Percentiles rank a stretch among this genome's conserved stretches.
Evolutionary conservation across 2,797 vertebrate genomes (phyloP).

Genomic region (Pseudochirops cupreus): DNA sequence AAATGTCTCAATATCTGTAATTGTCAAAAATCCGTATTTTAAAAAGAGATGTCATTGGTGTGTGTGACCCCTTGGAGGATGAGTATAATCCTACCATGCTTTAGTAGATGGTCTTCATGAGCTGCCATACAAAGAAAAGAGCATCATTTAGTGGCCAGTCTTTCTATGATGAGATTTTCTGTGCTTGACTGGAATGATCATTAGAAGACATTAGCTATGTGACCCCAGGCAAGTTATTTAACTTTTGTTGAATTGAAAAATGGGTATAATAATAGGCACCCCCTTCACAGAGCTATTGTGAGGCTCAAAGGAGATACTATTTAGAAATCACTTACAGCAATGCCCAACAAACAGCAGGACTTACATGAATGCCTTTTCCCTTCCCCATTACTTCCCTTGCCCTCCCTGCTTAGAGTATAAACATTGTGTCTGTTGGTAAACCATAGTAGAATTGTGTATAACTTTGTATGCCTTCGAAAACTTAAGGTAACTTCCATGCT

Average conservation of each 20-base stretch:
- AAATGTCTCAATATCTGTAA: not conserved
- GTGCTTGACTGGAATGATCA: not conserved
- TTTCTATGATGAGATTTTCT: not conserved
- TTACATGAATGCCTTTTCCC: not conserved
- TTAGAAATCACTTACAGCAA: not conserved
- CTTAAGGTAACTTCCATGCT: not conserved
- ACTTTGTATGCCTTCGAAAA: not conserved
- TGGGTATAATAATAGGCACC: not conserved
- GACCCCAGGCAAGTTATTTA: not conserved
- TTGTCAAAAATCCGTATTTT: not conserved
- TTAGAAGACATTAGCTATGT: not conserved
- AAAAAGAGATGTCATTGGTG: not conserved
- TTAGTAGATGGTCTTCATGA: not conserved
- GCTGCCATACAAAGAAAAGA: not conserved
- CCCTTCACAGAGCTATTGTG: not conserved
- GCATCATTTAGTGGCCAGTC: not conserved
- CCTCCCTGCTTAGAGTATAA: not conserved
- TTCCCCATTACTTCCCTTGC: too few relatives aligned
- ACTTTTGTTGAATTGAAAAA: not conserved
- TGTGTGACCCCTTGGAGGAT: not conserved
- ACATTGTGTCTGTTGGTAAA: not conserved
- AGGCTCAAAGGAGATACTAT: not conserved
- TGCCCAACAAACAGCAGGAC: not conserved
- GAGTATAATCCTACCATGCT: not conserved
- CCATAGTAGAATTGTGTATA: not conserved